These are phyloP conservation scores for Nicator chloris DNA, from an alignment of 2,113 vertebrate species.

Conservation along the genomic window DNA sequence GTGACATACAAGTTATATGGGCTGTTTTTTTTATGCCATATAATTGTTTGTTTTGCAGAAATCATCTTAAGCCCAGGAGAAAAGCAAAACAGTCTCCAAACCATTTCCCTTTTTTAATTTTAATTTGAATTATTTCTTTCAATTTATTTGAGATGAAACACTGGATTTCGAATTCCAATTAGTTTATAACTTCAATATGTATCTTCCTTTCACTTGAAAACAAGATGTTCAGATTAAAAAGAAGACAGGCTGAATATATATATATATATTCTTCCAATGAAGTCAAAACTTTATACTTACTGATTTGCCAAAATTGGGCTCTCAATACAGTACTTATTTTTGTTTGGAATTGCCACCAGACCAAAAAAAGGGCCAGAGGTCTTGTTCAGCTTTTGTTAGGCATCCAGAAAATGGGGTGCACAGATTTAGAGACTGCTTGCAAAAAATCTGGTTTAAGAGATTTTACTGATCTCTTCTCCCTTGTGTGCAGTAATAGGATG, in stretches of 20 bases:
- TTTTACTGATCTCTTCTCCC: background rate
- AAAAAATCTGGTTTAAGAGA: background rate
- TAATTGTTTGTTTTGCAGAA: conserved; percentile 24
- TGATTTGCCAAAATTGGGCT: background rate
- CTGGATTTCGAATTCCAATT: background rate
- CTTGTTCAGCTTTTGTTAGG: background rate
- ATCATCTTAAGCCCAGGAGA: background rate
- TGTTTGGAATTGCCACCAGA: background rate
- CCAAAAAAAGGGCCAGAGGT: background rate
- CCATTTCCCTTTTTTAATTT: background rate
- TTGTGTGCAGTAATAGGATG: background rate
- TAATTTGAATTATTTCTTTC: conserved; percentile 11
- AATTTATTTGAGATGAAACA: background rate
- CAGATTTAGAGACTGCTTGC: background rate
- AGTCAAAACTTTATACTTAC: background rate
- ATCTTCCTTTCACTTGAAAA: background rate
- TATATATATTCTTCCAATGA: background rate
- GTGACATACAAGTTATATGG: background rate
- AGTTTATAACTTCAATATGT: background rate
- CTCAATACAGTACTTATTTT: background rate
- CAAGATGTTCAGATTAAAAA: background rate
- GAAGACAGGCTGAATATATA: background rate
- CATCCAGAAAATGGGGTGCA: background rate
- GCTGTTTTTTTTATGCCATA: background rate
- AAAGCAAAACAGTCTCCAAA: background rate